Evolutionary conservation across 2,797 vertebrate genomes (phyloP).

Genomic region (Garrulus glandarius): DNA sequence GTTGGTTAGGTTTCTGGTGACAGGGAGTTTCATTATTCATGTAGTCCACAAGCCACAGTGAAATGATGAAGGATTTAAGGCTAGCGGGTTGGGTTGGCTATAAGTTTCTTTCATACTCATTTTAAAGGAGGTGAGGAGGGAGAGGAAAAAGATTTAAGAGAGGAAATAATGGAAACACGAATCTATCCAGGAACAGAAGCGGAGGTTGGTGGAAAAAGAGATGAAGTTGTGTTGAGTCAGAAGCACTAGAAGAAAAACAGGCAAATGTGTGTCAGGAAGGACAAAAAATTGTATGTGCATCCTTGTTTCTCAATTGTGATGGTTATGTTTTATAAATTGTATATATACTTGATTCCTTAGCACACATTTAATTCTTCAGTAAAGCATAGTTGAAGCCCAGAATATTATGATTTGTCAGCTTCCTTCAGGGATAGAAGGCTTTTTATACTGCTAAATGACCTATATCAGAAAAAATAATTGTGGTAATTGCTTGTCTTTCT

Average conservation of each 20-base stretch:
- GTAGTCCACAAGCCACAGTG: not conserved
- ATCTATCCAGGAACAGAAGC: not conserved
- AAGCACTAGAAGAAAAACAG: not conserved
- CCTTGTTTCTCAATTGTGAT: not conserved
- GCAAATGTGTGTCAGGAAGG: not conserved
- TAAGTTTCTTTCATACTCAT: not conserved
- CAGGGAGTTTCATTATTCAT: not conserved
- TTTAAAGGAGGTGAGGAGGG: not conserved
- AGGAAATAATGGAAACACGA: not conserved
- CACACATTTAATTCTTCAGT: not conserved
- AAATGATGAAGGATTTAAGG: not conserved
- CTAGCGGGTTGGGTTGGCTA: not conserved
- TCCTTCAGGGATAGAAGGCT: not conserved
- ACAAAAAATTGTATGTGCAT: not conserved
- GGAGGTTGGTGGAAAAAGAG: not conserved
- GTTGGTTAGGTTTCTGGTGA: not conserved
- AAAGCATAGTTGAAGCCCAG: not conserved
- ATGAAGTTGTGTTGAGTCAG: not conserved
- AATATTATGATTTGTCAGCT: not conserved
- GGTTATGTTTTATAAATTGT: not conserved
- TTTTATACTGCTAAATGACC: not conserved
- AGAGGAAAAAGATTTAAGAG: not conserved
- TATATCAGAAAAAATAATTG: not conserved
- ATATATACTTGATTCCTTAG: not conserved
- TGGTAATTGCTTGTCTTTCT: not conserved